A percentile compares a stretch with the other conserved stretches of the same genome.
Evolutionary conservation across 2,888 invertebrate species (phyloP).

Genomic region (Julus scandinavius): DNA sequence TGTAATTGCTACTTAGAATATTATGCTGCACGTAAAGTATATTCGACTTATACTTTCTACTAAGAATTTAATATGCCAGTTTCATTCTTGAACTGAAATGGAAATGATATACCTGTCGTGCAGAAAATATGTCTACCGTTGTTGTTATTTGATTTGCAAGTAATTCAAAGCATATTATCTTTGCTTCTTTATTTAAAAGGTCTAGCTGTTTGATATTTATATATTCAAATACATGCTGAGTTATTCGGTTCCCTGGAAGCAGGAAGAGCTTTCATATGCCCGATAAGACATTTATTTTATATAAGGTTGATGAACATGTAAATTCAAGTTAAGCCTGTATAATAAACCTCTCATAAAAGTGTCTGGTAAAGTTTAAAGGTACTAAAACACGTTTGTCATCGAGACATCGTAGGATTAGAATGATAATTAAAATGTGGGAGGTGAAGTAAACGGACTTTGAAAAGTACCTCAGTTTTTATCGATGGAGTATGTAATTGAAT

Average conservation of each 20-base stretch:
- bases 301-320: conserved; percentile 31
- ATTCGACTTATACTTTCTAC: not conserved
- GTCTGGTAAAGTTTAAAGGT: not conserved
- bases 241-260: not conserved
- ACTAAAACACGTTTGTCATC: too few species aligned
- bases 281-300: not conserved
- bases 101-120: not conserved
- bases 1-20: too few species aligned
- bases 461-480: too few species aligned
- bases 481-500: too few species aligned
- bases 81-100: not conserved
- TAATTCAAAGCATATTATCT: not conserved
- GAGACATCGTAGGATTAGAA: too few species aligned
- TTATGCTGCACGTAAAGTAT: too few species aligned
- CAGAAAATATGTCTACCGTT: not conserved
- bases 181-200: not conserved
- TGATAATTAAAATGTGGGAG: too few species aligned
- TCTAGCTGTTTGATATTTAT: not conserved
- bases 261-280: not conserved
- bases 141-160: not conserved
- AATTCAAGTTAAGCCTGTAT: not conserved
- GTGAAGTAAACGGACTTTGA: too few species aligned
- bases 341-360: conserved; percentile 3
- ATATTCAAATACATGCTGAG: conserved; percentile 17
- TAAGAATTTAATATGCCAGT: too few species aligned